phyloP scores from a whole-genome alignment of 2,113 vertebrate genomes.

The Stigmatopora nigra region DNA sequence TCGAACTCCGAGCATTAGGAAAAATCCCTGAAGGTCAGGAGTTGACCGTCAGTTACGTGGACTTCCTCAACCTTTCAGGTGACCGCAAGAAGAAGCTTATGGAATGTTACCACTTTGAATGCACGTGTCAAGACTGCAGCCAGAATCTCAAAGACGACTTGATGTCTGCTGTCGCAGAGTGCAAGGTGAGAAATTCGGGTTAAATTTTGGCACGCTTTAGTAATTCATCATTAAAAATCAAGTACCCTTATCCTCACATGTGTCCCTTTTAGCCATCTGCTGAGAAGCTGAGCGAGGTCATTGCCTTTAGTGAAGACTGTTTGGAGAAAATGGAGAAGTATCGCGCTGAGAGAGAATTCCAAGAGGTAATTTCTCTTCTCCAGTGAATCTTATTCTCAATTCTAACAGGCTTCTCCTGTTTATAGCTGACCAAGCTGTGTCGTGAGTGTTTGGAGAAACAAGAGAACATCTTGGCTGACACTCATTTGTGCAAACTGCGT shows the following conservation, averaged over 20 bases:
- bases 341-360: constrained; percentile 73
- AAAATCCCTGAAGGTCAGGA: constrained; percentile 79
- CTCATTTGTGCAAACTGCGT: constrained; percentile 76
- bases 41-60: constrained; percentile 86
- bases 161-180: constrained; percentile 74
- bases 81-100: constrained; percentile 78
- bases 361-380: constrained; percentile 63
- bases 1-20: constrained; percentile 82
- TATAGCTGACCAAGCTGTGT: constrained; percentile 81
- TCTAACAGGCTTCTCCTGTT: neutral
- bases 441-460: constrained; percentile 80
- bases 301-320: constrained; percentile 73
- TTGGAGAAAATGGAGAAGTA: constrained; percentile 80
- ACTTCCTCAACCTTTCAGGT: constrained; percentile 82
- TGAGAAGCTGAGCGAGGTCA: constrained; percentile 77
- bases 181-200: constrained; percentile 8
- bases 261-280: constrained; percentile 71
- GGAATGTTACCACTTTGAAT: constrained; percentile 85
- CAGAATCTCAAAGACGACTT: constrained; percentile 79
- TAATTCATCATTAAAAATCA: neutral
- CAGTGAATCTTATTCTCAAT: neutral
- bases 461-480: constrained; percentile 79
- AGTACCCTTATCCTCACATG: neutral
- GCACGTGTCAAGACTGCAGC: constrained; percentile 81
- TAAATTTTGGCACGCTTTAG: neutral